These are phyloP conservation scores for Typhlomys cinereus DNA, from an alignment of 2,113 vertebrate species.

Conservation along the genomic window DNA sequence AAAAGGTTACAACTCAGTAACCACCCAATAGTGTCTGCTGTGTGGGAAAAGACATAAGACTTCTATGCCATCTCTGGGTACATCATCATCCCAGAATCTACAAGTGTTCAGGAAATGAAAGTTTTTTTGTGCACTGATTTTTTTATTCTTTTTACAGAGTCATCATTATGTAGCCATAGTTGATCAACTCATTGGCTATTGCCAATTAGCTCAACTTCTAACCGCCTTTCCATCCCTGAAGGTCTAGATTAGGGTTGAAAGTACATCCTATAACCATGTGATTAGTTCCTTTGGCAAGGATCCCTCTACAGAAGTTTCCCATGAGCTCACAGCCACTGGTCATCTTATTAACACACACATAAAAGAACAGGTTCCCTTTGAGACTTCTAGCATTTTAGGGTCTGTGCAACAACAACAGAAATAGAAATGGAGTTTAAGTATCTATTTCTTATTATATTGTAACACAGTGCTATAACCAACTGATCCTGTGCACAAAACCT, in stretches of 20 bases:
- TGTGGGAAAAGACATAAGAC: neutral
- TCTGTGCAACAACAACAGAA: neutral
- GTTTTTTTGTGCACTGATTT: neutral
- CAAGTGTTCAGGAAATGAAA: neutral
- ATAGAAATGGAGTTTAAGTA: neutral
- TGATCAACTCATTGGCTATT: neutral
- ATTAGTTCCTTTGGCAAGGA: neutral
- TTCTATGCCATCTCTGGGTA: neutral
- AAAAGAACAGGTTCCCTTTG: neutral
- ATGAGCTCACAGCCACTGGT: neutral
- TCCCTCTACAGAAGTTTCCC: neutral
- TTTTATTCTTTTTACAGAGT: neutral
- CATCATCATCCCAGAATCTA: neutral
- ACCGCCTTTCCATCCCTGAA: neutral
- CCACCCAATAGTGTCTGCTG: neutral
- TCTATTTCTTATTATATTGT: neutral
- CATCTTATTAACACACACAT: too few relatives aligned
- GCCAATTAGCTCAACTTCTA: neutral
- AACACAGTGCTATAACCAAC: neutral
- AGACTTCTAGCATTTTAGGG: neutral
- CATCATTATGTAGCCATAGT: neutral
- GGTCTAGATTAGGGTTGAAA: neutral
- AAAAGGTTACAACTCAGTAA: neutral
- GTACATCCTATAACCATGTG: neutral
- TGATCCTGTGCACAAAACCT: neutral